Percentiles rank a stretch among this genome's conserved stretches.
phyloP scores from a whole-genome alignment of 2,888 invertebrate genomes.

The Eupithecia tripunctaria region DNA sequence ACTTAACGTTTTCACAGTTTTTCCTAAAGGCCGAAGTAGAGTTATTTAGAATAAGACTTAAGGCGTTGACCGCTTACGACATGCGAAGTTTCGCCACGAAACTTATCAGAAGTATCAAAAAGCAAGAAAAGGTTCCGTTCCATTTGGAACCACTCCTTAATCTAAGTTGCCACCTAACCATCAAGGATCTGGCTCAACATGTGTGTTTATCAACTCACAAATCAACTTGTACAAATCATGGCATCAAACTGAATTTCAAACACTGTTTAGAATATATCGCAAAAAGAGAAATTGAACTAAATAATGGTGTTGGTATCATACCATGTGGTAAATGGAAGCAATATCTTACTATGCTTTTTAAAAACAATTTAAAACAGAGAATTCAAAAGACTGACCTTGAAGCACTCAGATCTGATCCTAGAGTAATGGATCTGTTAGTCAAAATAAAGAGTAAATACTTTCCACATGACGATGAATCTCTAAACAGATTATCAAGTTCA shows the following conservation, averaged over 20 bases:
- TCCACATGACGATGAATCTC: slow-evolving; percentile 42
- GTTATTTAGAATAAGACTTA: slow-evolving; percentile 63
- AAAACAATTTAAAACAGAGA: slow-evolving; percentile 68
- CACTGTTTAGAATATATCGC: slow-evolving; percentile 82
- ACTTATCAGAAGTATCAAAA: slow-evolving; percentile 62
- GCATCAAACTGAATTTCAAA: slow-evolving; percentile 80
- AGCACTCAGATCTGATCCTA: slow-evolving; percentile 63
- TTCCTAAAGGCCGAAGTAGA: slow-evolving; percentile 68
- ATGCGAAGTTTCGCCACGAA: slow-evolving; percentile 70
- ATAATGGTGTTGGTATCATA: slow-evolving; percentile 78
- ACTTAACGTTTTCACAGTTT: slow-evolving; percentile 61
- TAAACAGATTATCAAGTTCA: slow-evolving; percentile 54
- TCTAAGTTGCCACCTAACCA: slow-evolving; percentile 65
- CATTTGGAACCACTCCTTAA: slow-evolving; percentile 58
- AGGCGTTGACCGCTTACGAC: slow-evolving; percentile 63
- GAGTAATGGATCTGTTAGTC: slow-evolving; percentile 64
- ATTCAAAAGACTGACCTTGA: slow-evolving; percentile 58
- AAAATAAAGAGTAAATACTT: slow-evolving; percentile 57
- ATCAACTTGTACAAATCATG: slow-evolving; percentile 57
- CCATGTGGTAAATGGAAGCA: slow-evolving; percentile 85
- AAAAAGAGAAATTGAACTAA: slow-evolving; percentile 79
- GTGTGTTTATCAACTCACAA: slow-evolving; percentile 55
- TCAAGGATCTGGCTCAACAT: slow-evolving; percentile 71
- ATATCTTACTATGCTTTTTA: slow-evolving; percentile 76
- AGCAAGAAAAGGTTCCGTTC: slow-evolving; percentile 48